phyloP scores from a whole-genome alignment of 2,113 vertebrate genomes.

The Spilogale gracilis region DNA sequence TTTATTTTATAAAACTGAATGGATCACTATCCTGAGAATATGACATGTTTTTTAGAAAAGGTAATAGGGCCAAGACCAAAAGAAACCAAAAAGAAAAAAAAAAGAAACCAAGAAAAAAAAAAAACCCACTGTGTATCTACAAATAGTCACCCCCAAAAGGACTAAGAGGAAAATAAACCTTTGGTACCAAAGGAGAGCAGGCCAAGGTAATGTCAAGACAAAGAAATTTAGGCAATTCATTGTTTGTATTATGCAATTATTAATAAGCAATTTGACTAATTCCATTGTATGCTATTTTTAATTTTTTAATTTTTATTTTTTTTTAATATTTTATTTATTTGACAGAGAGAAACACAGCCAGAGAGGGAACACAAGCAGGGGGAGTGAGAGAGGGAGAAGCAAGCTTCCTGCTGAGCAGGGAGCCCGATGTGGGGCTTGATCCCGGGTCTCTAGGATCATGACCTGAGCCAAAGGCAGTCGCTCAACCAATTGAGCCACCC shows the following conservation, averaged over 20 bases:
- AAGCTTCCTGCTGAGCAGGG: too few relatives aligned
- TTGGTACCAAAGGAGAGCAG: neutral
- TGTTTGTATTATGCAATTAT: neutral
- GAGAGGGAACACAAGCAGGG: too few relatives aligned
- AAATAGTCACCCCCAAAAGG: neutral
- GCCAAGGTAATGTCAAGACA: neutral
- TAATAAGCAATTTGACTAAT: neutral
- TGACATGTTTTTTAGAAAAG: conserved; percentile 9
- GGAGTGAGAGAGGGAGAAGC: too few relatives aligned
- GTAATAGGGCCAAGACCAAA: neutral
- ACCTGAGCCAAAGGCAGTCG: too few relatives aligned
- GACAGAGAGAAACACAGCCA: too few relatives aligned
- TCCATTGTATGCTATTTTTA: too few relatives aligned
- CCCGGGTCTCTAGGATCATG: too few relatives aligned
- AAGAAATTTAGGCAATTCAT: neutral
- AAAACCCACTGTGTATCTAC: neutral
- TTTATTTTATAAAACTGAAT: neutral
- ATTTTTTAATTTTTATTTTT: too few relatives aligned
- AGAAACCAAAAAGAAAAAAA: neutral
- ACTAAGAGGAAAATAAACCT: neutral
- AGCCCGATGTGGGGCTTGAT: too few relatives aligned
- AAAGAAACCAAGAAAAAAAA: neutral
- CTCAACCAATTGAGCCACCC: too few relatives aligned
- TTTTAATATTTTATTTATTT: too few relatives aligned
- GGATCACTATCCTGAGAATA: neutral